Evolutionary conservation across 2,888 invertebrate species (phyloP), one percentile per base, ranked within the genome.

Genomic region (Blastobasis adustella): DNA sequence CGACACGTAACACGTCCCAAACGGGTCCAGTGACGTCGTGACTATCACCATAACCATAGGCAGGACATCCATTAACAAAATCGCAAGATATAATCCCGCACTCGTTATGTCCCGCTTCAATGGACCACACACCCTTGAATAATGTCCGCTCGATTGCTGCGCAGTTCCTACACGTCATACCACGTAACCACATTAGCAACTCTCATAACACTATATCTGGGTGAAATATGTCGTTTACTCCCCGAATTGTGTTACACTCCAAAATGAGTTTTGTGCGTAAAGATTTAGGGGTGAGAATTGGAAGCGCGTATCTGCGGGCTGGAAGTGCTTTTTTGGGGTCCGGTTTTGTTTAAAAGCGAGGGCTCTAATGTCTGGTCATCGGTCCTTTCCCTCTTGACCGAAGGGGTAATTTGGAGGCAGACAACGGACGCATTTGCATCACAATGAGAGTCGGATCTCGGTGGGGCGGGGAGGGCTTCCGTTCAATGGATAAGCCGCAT

Each of bases 321-420:
- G 6, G 10, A 6, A 10, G 45, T n/a, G 10, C 58, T 53, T 55
- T 55, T 6, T 10, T 6, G 66, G 76, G 76, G 76, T 73, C 69
- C 47, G 72, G 73, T 76, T 79, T 69, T 69, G 69, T 75, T 79
- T 79, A 79, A 85, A 84, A 76, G 80, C 79, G 82, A 76, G 82
- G 82, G 78, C 78, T 81, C 76, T 83, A 84, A 84, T 82, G 84
- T 75, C 73, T 77, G 84, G 82, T 80, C 82, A 82, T 79, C 76
- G 79, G 71, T 62, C 69, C 77, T 69, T 70, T 79, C 79, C 71
- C 68, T 79, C 79, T 83, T 86, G 88, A 84, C 87, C 86, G 82
- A 79, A 81, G 79, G 83, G 84, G 80, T 81, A 83, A 86, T 88
- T 88, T 82, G 78, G 75, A 88, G 77, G 86, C 88, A 88, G 88